Conservation (phyloP, 2,888 invertebrate genomes). For the Keiferia lycopersicella region DNA sequence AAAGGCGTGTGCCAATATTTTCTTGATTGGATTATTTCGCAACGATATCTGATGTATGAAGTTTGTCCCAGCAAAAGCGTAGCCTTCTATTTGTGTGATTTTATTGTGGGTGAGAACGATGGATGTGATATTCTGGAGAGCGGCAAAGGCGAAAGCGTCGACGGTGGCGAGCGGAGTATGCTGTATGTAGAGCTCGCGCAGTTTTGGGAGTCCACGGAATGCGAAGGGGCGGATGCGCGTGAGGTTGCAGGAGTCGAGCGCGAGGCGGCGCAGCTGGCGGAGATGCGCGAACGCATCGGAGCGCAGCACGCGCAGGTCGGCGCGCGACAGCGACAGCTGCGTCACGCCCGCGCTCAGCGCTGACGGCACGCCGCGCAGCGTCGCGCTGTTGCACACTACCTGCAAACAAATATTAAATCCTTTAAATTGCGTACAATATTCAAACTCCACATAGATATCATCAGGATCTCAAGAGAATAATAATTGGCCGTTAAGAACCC, state of each 20-base stretch:
- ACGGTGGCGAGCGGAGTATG: conserved; percentile 91
- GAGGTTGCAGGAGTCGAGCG: conserved; percentile 93
- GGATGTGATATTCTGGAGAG: conserved; percentile 89
- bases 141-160: conserved; percentile 91
- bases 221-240: conserved; percentile 90
- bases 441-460: no score
- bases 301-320: conserved; percentile 90
- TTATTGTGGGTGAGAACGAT: conserved; percentile 86
- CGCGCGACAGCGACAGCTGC: conserved; percentile 92
- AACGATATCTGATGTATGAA: conserved; percentile 91
- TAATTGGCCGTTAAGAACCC: no score
- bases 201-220: conserved; percentile 89
- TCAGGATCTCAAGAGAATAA: no score
- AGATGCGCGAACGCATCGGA: conserved; percentile 92
- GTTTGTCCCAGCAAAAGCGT: conserved; percentile 93
- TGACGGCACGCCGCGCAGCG: conserved; percentile 89
- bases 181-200: conserved; percentile 91
- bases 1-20: conserved; percentile 91
- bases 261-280: conserved; percentile 89
- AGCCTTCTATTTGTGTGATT: conserved; percentile 86
- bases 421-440: no score
- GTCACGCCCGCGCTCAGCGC: conserved; percentile 89
- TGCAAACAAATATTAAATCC: conserved; percentile 54
- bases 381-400: conserved; percentile 94
- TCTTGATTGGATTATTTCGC: conserved; percentile 91